These are phyloP conservation scores for Dynastes maya DNA, from an alignment of 2,888 invertebrate species.

Conservation along the genomic window DNA sequence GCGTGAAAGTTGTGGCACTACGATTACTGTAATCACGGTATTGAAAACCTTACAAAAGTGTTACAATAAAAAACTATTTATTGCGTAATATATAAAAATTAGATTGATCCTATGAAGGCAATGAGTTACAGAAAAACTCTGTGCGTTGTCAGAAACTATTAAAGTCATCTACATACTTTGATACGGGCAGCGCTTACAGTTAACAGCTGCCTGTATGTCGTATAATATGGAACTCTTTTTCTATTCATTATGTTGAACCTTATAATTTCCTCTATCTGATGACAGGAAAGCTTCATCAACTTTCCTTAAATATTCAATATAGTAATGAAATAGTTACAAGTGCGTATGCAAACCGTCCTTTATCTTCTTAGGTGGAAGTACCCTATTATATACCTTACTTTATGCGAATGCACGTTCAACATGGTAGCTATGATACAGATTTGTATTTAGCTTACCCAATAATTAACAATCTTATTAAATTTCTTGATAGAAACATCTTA, in stretches of 20 bases:
- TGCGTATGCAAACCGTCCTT: background rate
- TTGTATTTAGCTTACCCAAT: too few species aligned
- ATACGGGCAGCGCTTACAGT: background rate
- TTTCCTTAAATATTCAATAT: conserved; percentile 10
- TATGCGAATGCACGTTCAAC: too few species aligned
- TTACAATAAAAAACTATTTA: too few species aligned
- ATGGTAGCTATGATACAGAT: too few species aligned
- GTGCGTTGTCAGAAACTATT: conserved; percentile 7
- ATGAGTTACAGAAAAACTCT: background rate
- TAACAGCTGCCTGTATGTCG: conserved; percentile 17
- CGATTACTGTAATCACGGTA: too few species aligned
- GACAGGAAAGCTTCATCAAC: conserved; percentile 24
- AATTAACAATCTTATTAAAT: conserved; percentile 4
- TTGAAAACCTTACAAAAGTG: too few species aligned
- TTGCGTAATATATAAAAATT: background rate
- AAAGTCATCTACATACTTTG: background rate
- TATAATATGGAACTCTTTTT: conserved; percentile 19
- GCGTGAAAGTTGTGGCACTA: too few species aligned
- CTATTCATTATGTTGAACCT: conserved; percentile 31
- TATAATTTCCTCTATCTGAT: conserved; percentile 26
- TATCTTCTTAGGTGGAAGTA: conserved; percentile 13
- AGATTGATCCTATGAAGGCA: conserved; percentile 4
- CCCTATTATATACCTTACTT: background rate
- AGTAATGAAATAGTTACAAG: conserved; percentile 1
- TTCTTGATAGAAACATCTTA: background rate